These are phyloP conservation scores for Lipotes vexillifer DNA, from an alignment of 2,113 vertebrate genomes.

Conservation along the genomic window DNA sequence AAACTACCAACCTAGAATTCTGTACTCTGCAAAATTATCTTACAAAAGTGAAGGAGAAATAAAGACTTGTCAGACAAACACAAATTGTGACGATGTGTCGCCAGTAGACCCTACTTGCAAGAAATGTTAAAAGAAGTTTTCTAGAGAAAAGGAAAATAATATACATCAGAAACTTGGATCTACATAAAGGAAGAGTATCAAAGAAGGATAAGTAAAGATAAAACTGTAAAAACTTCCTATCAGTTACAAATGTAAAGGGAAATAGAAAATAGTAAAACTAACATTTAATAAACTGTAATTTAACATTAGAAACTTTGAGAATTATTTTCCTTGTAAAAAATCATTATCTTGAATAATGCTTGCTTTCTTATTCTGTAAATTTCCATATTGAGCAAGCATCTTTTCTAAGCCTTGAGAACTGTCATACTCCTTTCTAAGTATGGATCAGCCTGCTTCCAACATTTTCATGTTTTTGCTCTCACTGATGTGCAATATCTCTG, in stretches of 20 bases:
- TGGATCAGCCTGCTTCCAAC: background rate
- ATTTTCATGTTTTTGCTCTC: background rate
- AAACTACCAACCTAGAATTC: background rate
- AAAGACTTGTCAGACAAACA: background rate
- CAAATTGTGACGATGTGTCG: background rate
- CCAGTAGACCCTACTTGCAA: background rate
- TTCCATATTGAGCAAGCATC: background rate
- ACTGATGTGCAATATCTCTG: background rate
- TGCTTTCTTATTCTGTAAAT: background rate
- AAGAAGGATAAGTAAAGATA: background rate
- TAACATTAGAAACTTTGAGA: background rate
- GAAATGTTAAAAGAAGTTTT: background rate
- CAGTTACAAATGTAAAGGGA: background rate
- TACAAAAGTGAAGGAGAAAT: background rate
- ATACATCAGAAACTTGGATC: background rate
- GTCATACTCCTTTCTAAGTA: background rate
- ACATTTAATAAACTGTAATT: background rate
- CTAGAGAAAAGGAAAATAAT: background rate
- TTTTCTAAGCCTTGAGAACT: background rate
- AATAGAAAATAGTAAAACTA: background rate
- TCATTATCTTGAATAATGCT: background rate
- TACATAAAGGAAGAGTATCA: background rate
- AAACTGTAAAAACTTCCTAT: background rate
- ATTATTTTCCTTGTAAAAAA: background rate
- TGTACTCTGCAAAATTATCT: background rate